Evolutionary conservation across 2,113 vertebrate genomes (phyloP), one percentile per base, ranked within the genome.

Genomic region (Pangasianodon gigas): DNA sequence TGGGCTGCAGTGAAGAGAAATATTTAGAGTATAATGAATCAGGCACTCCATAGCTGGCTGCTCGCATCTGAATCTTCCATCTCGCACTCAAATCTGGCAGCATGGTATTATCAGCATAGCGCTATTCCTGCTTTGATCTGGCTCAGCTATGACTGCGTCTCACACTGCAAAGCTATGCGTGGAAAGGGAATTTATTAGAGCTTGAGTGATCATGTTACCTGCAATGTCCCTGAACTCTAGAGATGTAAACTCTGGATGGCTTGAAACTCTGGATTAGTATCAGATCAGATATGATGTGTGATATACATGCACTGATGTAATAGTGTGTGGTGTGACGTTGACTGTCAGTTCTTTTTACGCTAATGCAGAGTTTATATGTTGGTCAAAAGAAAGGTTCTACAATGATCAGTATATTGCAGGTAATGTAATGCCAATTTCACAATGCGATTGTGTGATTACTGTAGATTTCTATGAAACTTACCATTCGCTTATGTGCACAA

Each of bases 1-100:
- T 83, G 81, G 51, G 81, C 60, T 48, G 58, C 58, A 85, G 84
- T 21, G 16, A 89, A 84, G 69, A 91, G 56, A 89, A 89, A 87
- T 89, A 58, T 91, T 75, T 75, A 52, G 56, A 91, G 83, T 67
- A 91, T 18, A 87, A 89, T 80, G 90, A 84, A 89, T 87, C 85
- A 62, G 77, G 46, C 9, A n/a, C 86, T 56, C 71, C 44, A n/a
- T 48, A 85, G 60, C 48, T 14, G 87, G 74, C 52, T 65, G 6
- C 56, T 88, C 41, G 41, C 26, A 56, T 87, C 86, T 60, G 74
- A 86, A 56, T 74, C 85, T 86, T 69, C 41, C 8, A 14, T 19
- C 52, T 48, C 29, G 4, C 44, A 21, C 56, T 82, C 60, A 14
- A 69, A 29, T 56, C 54, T 62, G 29, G 74, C 52, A 62, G 86